These are phyloP conservation scores for Acrocyrtus sp. DNA, from an alignment of 2,888 invertebrate genomes.

Conservation along the genomic window DNA sequence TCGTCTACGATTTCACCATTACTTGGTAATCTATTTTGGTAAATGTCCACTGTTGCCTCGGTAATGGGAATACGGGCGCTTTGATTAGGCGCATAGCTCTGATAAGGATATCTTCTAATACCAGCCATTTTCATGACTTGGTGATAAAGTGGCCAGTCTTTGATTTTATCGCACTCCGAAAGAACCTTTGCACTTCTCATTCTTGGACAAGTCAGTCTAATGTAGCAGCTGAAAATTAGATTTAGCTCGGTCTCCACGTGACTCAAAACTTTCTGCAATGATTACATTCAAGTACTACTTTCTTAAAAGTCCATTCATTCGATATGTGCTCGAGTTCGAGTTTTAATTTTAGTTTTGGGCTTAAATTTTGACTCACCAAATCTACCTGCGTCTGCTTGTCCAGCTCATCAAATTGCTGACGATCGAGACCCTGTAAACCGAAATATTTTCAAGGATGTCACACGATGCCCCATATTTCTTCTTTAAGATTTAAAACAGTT, in stretches of 20 bases:
- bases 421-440: slow-evolving; percentile 21
- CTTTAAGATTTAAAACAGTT: too few relatives aligned
- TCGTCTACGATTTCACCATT: too few relatives aligned
- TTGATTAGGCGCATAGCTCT: slow-evolving; percentile 35
- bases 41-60: too few relatives aligned
- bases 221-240: slow-evolving; percentile 51
- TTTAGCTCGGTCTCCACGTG: slow-evolving; percentile 51
- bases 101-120: slow-evolving; percentile 46
- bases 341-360: too few relatives aligned
- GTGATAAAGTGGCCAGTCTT: slow-evolving; percentile 55
- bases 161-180: slow-evolving; percentile 50
- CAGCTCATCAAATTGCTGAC: slow-evolving; percentile 28
- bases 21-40: too few relatives aligned
- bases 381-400: slow-evolving; percentile 41
- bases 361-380: slow-evolving; percentile 35
- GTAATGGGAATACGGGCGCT: neutral
- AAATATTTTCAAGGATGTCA: too few relatives aligned
- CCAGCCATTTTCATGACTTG: slow-evolving; percentile 57
- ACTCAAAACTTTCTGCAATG: slow-evolving; percentile 47
- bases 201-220: slow-evolving; percentile 48
- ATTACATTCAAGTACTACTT: too few relatives aligned
- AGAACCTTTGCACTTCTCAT: slow-evolving; percentile 39
- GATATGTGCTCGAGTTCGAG: too few relatives aligned
- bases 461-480: too few relatives aligned
- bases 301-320: too few relatives aligned